Evolutionary conservation across 1,140 invertebrate species (phyloP), one percentile per base, ranked within the genome.

Genomic region (Hormaphis cornu): DNA sequence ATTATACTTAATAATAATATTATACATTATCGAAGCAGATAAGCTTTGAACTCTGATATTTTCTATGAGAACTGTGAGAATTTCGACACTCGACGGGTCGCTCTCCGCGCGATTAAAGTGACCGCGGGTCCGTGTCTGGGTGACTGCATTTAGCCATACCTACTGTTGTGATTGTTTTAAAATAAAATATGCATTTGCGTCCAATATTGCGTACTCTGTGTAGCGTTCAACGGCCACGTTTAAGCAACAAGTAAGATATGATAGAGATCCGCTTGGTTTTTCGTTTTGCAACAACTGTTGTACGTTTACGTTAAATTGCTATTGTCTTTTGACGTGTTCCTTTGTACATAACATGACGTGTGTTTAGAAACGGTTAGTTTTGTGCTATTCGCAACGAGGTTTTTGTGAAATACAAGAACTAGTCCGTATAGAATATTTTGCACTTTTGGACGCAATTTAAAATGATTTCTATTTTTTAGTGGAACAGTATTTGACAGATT

Each of bases 201-300:
- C 44, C 61, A 35, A 48, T 66, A 28, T 35, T 22, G 16, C 44
- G 61, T 46, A 48, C 44, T 6, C 50, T 50, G 44, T 42, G 33
- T 26, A 66, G 20, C 24, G 28, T 18, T 48, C 61, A 22, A 48
- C 44, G 44, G 6, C 61, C 30, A 30, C 44, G n/a, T 66, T 66
- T 16, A 18, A 26, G 20, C 20, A 66, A 66, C 44, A 66, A 66
- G 61, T 66, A 66, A 66, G 61, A 66, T 53, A 30, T 53, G 9
- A 8, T 28, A 9, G 26, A 6, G 20, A 35, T 16, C 5, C n/a
- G 30, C 37, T 56, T 35, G 30, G 30, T 16, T 12, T 35, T 30
- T 30, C 10, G 0, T 8, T 35, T 20, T 54, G n/a, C n/a, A n/a
- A n/a, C n/a, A n/a, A n/a, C n/a, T 35, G 24, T 1, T 28, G 48